phyloP scores from a whole-genome alignment of 2,113 vertebrate species.

The Anoplopoma fimbria region DNA sequence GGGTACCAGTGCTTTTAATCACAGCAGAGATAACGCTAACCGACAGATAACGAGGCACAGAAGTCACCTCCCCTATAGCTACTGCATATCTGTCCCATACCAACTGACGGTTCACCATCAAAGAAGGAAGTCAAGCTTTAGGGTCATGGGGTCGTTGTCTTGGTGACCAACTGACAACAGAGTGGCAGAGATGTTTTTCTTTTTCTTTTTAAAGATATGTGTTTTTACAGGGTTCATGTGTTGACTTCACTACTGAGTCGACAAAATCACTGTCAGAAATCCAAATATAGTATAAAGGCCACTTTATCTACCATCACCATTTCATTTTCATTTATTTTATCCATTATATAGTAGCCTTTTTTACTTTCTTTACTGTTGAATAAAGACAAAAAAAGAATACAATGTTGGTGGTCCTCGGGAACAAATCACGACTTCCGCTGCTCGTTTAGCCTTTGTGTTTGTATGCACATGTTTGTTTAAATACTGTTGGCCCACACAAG shows the following conservation, averaged over 20 bases:
- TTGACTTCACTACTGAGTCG: not conserved
- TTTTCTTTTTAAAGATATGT: not conserved
- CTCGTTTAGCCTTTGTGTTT: not conserved
- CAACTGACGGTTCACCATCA: conserved; percentile 25
- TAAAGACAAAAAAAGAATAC: not conserved
- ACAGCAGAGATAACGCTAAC: conserved; percentile 35
- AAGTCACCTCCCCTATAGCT: not conserved
- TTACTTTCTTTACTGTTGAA: not conserved
- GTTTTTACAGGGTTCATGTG: not conserved
- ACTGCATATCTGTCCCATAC: conserved; percentile 17
- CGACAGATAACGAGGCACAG: conserved; percentile 22
- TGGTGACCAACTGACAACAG: conserved; percentile 1
- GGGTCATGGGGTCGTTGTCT: conserved; percentile 15
- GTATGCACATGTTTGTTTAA: too few species aligned
- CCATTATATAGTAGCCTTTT: not conserved
- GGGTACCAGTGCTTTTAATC: conserved; percentile 33
- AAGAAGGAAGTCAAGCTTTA: conserved; percentile 15
- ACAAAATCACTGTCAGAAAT: not conserved
- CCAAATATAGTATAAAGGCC: too few species aligned
- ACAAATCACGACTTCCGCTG: not conserved
- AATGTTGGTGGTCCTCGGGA: not conserved
- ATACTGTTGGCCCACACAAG: not conserved
- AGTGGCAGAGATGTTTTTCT: not conserved
- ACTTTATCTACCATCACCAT: not conserved
- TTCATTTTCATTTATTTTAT: not conserved